Evolutionary conservation across 2,113 vertebrate genomes (phyloP).

Genomic region (Myotis yumanensis): DNA sequence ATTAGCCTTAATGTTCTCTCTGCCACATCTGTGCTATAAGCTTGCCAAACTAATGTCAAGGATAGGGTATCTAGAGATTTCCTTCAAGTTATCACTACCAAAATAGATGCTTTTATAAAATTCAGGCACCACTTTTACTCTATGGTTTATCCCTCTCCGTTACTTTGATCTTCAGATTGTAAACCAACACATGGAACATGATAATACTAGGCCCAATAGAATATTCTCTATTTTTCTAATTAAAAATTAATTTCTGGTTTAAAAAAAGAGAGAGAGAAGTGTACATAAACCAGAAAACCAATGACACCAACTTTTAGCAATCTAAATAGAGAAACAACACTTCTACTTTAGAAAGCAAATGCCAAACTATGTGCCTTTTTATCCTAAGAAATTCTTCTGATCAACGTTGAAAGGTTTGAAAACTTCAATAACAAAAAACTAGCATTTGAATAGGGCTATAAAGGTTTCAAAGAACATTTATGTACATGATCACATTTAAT

Average conservation of each 20-base stretch:
- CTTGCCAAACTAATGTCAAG: slow-evolving; percentile 79
- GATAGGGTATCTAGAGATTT: slow-evolving; percentile 74
- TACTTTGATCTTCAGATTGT: background rate
- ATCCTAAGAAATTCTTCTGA: background rate
- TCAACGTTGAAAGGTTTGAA: background rate
- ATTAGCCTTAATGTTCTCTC: slow-evolving; percentile 80
- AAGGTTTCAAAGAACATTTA: background rate
- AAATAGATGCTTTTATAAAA: slow-evolving; percentile 56
- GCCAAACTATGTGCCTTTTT: background rate
- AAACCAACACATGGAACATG: background rate
- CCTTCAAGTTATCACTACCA: slow-evolving; percentile 59
- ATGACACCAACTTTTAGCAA: background rate
- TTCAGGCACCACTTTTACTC: background rate
- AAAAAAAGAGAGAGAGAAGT: background rate
- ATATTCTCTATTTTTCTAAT: background rate
- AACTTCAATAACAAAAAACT: background rate
- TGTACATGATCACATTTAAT: background rate
- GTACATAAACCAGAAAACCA: background rate
- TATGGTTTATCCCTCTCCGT: background rate
- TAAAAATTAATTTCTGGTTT: slow-evolving; percentile 4
- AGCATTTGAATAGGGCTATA: background rate
- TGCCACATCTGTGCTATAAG: slow-evolving; percentile 75
- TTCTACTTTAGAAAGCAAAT: slow-evolving; percentile 36
- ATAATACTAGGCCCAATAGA: background rate
- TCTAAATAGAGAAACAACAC: background rate